Conservation (phyloP, 2,797 vertebrate species). For the Anguilla pacifica region DNA sequence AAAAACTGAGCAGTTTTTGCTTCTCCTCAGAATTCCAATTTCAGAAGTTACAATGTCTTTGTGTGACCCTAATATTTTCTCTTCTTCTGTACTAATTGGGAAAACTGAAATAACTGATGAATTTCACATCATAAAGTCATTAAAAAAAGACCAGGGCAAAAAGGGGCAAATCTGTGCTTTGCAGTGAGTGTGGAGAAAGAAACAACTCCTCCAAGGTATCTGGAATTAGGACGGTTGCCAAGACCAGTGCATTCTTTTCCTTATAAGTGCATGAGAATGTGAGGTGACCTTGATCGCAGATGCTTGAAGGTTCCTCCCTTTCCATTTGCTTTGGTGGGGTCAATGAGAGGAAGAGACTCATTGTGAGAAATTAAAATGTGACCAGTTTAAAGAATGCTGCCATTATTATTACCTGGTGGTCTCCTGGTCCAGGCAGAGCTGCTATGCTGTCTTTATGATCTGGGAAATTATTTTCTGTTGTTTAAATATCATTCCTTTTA, state of each 20-base stretch:
- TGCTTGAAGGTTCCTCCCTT: conserved; percentile 70
- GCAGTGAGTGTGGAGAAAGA: background rate
- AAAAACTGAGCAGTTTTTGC: too few relatives aligned
- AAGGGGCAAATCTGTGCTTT: background rate
- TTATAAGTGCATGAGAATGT: conserved; percentile 76
- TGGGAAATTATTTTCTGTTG: background rate
- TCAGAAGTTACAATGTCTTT: too few relatives aligned
- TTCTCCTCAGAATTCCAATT: too few relatives aligned
- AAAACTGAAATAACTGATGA: too few relatives aligned
- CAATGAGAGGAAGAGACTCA: conserved; percentile 46
- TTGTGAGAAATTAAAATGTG: conserved; percentile 33
- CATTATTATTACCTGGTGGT: background rate
- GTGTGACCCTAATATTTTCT: too few relatives aligned
- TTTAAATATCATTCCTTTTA: background rate
- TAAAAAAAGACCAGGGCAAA: too few relatives aligned
- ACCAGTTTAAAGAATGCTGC: conserved; percentile 19
- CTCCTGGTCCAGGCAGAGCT: background rate
- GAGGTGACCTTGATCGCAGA: conserved; percentile 71
- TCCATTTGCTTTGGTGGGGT: conserved; percentile 40
- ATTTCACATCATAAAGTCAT: too few relatives aligned
- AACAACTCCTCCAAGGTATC: background rate
- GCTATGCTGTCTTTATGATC: background rate
- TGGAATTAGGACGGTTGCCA: conserved; percentile 58
- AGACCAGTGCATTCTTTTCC: conserved; percentile 80
- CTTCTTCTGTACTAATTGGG: too few relatives aligned